Evolutionary conservation across 2,888 invertebrate genomes (phyloP).

Genomic region (Conchocele bisecta): DNA sequence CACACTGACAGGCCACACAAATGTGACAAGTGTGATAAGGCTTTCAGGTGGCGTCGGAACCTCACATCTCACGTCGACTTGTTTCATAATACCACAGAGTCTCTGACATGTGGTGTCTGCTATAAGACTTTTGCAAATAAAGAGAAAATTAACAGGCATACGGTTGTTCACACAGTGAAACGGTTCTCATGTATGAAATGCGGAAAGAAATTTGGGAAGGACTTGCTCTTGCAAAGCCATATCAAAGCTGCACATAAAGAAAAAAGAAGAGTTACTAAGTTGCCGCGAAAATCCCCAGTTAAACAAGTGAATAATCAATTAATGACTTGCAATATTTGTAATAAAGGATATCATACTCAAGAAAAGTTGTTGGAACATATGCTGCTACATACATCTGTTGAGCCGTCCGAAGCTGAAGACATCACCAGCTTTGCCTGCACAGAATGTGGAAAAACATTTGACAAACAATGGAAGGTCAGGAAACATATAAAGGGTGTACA

Average conservation of each 20-base stretch:
- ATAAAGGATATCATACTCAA: conserved; percentile 12
- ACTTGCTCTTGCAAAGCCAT: conserved; percentile 8
- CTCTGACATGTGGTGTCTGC: conserved; percentile 28
- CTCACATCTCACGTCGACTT: conserved; percentile 17
- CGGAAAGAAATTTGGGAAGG: conserved; percentile 10
- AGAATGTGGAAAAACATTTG: conserved; percentile 21
- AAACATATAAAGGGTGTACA: too few species aligned
- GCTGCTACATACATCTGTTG: conserved; percentile 33
- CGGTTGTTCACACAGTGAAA: neutral
- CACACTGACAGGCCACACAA: conserved; percentile 10
- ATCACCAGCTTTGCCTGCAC: conserved; percentile 12
- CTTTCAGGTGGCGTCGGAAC: conserved; percentile 26
- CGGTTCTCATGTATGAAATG: conserved; percentile 20
- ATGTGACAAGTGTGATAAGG: conserved; percentile 18
- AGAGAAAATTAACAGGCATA: conserved; percentile 14
- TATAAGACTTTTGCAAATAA: conserved; percentile 31
- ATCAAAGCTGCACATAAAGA: neutral
- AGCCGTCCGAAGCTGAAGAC: conserved; percentile 18
- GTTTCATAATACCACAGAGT: conserved; percentile 5
- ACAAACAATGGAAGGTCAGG: neutral
- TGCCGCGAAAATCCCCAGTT: too few species aligned
- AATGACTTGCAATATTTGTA: conserved; percentile 25
- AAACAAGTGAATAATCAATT: too few species aligned
- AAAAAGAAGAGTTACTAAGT: too few species aligned
- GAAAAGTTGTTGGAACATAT: conserved; percentile 30